phyloP scores from a whole-genome alignment of 1,140 invertebrate genomes.

The Stratiolaelaps scimitus region DNA sequence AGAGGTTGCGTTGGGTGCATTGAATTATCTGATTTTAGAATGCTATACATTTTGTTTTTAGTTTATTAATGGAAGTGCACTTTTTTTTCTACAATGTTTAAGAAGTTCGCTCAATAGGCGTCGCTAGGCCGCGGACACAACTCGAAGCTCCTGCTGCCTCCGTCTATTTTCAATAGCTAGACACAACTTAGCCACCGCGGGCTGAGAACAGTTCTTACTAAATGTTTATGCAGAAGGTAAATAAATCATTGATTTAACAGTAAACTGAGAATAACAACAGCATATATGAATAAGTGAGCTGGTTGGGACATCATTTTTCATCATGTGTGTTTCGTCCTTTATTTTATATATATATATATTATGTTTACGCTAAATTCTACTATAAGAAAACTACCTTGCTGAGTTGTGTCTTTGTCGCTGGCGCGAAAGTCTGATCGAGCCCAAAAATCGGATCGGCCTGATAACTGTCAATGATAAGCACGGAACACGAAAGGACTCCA shows the following conservation, averaged over 20 bases:
- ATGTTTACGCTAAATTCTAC: too few relatives aligned
- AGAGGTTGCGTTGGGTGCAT: neutral
- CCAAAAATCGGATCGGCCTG: neutral
- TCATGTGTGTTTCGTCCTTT: too few relatives aligned
- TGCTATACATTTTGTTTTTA: too few relatives aligned
- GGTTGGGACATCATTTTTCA: too few relatives aligned
- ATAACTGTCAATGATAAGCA: conserved; percentile 21
- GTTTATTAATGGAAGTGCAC: too few relatives aligned
- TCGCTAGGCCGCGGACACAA: neutral
- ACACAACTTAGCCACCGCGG: too few relatives aligned
- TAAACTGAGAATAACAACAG: too few relatives aligned
- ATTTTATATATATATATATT: too few relatives aligned
- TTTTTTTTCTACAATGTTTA: neutral
- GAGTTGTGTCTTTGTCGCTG: conserved; percentile 4
- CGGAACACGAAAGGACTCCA: neutral
- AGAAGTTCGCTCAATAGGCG: neutral
- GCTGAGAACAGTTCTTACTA: too few relatives aligned
- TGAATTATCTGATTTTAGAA: neutral
- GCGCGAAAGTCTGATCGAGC: conserved; percentile 1
- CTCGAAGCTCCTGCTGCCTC: neutral
- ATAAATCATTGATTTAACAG: neutral
- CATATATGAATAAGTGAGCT: too few relatives aligned
- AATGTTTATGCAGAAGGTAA: neutral
- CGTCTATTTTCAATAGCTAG: too few relatives aligned
- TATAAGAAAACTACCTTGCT: neutral